These are phyloP conservation scores for Zelleria hepariella DNA, from an alignment of 2,888 invertebrate species.

Conservation along the genomic window DNA sequence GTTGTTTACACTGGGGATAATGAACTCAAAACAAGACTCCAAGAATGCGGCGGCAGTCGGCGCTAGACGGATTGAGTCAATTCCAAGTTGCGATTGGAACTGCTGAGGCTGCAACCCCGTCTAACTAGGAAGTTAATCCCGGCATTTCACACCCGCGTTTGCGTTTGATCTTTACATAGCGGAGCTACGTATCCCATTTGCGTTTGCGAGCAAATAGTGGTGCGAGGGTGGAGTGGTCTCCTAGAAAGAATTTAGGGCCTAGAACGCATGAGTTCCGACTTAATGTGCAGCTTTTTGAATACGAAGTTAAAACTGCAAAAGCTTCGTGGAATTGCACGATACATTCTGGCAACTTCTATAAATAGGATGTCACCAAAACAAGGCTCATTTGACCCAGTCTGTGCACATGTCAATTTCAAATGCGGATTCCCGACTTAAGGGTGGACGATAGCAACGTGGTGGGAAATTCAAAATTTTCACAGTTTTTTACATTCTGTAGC, in stretches of 20 bases:
- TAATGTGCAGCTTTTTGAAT: no score
- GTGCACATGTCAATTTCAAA: background rate
- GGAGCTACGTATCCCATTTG: background rate
- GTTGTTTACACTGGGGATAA: background rate
- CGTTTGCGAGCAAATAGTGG: background rate
- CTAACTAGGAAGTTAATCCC: background rate
- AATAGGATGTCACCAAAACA: no score
- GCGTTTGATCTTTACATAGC: background rate
- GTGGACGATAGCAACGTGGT: no score
- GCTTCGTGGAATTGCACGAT: no score
- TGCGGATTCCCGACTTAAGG: background rate
- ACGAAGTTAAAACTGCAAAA: no score
- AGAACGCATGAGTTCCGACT: no score
- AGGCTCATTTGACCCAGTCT: no score
- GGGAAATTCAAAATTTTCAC: no score
- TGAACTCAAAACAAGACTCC: background rate
- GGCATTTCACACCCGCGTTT: background rate
- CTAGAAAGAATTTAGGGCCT: no score
- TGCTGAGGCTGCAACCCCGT: constrained; percentile 1
- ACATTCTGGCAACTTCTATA: no score
- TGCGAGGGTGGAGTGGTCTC: no score
- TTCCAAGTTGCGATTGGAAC: constrained; percentile 26
- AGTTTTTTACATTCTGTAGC: no score
- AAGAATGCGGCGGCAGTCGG: constrained; percentile 6
- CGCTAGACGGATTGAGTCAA: constrained; percentile 28